Evolutionary conservation across 2,888 invertebrate genomes (phyloP).

Genomic region (Nowickia ferox): DNA sequence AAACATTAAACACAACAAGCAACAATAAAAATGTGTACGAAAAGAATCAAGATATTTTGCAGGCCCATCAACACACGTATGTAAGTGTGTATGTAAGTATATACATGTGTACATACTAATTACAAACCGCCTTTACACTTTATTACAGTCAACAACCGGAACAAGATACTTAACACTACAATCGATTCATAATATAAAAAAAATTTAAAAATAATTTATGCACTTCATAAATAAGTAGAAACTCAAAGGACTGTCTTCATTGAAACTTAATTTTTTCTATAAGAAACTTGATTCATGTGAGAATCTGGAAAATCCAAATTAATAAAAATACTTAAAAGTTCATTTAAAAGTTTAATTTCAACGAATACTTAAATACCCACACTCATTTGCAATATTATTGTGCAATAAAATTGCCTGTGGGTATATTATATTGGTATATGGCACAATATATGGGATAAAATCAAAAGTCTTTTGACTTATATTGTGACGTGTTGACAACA

Average conservation of each 20-base stretch:
- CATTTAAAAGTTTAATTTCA: no score
- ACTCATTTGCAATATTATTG: no score
- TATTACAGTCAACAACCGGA: conserved; percentile 71
- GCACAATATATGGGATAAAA: no score
- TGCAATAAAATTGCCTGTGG: no score
- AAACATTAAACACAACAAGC: conserved; percentile 12
- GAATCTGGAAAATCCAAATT: no score
- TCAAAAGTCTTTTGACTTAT: no score
- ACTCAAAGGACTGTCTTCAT: conserved; percentile 16
- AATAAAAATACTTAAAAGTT: no score
- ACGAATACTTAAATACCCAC: no score
- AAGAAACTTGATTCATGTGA: neutral
- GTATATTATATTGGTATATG: no score
- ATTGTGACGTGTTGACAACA: no score
- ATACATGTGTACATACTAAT: neutral
- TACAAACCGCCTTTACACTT: conserved; percentile 61
- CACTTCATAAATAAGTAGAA: conserved; percentile 41
- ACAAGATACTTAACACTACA: conserved; percentile 70
- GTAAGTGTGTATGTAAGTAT: no score
- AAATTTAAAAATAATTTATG: conserved; percentile 20
- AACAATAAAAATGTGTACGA: conserved; percentile 33
- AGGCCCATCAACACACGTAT: conserved; percentile 53
- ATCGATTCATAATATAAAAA: conserved; percentile 47
- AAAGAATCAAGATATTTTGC: conserved; percentile 55
- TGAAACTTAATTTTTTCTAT: neutral